phyloP scores from a whole-genome alignment of 2,888 invertebrate genomes.

The Branchellion lobata region DNA sequence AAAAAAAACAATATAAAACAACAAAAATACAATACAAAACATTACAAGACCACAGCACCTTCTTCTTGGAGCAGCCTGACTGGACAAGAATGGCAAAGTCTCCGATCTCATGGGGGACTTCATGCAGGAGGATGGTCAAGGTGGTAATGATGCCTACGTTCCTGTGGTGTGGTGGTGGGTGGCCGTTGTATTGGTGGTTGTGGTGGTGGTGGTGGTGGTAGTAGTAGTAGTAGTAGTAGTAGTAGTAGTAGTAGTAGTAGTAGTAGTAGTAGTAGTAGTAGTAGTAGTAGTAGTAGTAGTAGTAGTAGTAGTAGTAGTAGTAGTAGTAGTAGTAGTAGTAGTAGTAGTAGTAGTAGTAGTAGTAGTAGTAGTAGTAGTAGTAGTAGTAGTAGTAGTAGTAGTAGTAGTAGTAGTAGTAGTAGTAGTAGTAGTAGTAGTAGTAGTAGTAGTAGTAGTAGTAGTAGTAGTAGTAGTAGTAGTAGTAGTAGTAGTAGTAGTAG shows the following conservation, averaged over 20 bases:
- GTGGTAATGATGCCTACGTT: slow-evolving; percentile 70
- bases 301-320: slow-evolving; percentile 18
- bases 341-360: slow-evolving; percentile 19
- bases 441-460: slow-evolving; percentile 21
- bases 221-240: neutral
- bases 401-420: slow-evolving; percentile 34
- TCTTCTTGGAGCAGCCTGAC: slow-evolving; percentile 87
- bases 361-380: slow-evolving; percentile 34
- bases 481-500: slow-evolving; percentile 17
- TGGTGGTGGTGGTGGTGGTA: too few species aligned
- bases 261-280: slow-evolving; percentile 8
- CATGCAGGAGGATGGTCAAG: slow-evolving; percentile 90
- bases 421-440: slow-evolving; percentile 36
- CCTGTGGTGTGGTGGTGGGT: neutral
- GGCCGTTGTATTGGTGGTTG: neutral
- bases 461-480: neutral
- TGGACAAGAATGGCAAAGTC: slow-evolving; percentile 98
- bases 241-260: neutral
- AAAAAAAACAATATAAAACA: too few species aligned
- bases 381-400: slow-evolving; percentile 27
- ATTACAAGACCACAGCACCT: slow-evolving; percentile 65
- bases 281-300: slow-evolving; percentile 11
- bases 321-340: slow-evolving; percentile 14
- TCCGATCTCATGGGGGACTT: slow-evolving; percentile 98
- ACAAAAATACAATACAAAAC: too few species aligned